Evolutionary conservation across 2,797 vertebrate genomes (phyloP).

Genomic region (Pseudochirops cupreus): DNA sequence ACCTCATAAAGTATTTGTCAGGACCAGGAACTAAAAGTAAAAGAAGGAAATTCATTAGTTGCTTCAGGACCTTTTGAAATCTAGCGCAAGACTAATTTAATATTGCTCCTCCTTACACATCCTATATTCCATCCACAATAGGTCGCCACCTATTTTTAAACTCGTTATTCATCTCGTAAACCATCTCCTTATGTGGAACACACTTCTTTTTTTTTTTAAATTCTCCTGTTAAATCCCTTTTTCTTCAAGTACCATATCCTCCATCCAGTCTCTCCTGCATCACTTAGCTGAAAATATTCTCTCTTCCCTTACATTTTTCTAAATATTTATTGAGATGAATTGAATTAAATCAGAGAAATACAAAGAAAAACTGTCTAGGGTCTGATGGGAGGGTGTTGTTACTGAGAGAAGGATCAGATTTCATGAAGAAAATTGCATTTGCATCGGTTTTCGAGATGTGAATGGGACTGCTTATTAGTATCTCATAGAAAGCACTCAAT

Average conservation of each 20-base stretch:
- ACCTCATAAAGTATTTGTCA: neutral
- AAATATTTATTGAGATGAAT: neutral
- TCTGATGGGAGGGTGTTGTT: neutral
- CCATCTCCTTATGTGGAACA: neutral
- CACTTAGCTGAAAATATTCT: neutral
- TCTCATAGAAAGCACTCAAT: neutral
- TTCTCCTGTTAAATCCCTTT: slow-evolving; percentile 16
- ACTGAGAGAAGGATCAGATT: neutral
- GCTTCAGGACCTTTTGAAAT: neutral
- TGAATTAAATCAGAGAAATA: neutral
- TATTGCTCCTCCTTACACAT: neutral
- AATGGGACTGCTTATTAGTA: neutral
- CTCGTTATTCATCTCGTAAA: neutral
- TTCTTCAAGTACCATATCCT: neutral
- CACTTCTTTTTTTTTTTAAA: neutral
- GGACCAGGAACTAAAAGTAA: neutral
- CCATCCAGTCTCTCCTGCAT: neutral
- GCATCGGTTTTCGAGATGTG: neutral
- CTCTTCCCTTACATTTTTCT: neutral
- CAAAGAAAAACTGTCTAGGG: neutral
- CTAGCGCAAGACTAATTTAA: neutral
- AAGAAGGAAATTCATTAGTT: neutral
- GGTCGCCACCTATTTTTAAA: neutral
- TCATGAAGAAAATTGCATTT: neutral
- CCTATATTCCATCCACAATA: neutral